phyloP scores from a whole-genome alignment of 2,888 invertebrate species.

The Synergus itoensis region DNA sequence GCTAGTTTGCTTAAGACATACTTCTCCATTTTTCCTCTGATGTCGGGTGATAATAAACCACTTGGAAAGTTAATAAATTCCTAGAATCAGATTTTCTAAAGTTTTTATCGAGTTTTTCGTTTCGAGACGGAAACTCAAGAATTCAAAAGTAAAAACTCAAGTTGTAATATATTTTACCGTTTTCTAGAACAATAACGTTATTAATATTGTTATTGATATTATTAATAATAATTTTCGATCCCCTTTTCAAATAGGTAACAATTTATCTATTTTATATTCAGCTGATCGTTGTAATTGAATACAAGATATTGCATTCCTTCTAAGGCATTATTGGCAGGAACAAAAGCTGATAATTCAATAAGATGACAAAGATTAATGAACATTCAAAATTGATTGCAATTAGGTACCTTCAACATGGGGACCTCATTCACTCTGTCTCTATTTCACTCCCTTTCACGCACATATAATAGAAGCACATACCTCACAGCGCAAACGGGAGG shows the following conservation, averaged over 20 bases:
- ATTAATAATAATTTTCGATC: background rate
- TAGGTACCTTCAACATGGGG: slow-evolving; percentile 19
- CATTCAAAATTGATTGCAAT: slow-evolving; percentile 34
- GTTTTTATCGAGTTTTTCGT: no score
- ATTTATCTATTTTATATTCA: background rate
- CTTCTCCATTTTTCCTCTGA: background rate
- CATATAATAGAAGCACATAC: slow-evolving; percentile 7
- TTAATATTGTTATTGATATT: no score
- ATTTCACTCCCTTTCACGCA: slow-evolving; percentile 31
- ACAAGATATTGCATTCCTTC: background rate
- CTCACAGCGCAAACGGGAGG: background rate
- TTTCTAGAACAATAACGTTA: no score
- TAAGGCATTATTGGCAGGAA: background rate
- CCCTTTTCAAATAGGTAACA: background rate
- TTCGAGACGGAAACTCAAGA: no score
- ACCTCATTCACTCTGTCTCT: slow-evolving; percentile 31
- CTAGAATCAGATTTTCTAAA: background rate
- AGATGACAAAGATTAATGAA: slow-evolving; percentile 28
- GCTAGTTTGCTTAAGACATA: slow-evolving; percentile 9
- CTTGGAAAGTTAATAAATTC: background rate
- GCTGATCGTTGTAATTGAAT: background rate
- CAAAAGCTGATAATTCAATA: slow-evolving; percentile 40
- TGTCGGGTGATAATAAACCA: background rate
- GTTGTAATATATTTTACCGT: no score
- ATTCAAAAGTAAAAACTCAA: no score